These are phyloP conservation scores for Camponotus pennsylvanicus DNA, from an alignment of 1,140 invertebrate species.

Conservation along the genomic window DNA sequence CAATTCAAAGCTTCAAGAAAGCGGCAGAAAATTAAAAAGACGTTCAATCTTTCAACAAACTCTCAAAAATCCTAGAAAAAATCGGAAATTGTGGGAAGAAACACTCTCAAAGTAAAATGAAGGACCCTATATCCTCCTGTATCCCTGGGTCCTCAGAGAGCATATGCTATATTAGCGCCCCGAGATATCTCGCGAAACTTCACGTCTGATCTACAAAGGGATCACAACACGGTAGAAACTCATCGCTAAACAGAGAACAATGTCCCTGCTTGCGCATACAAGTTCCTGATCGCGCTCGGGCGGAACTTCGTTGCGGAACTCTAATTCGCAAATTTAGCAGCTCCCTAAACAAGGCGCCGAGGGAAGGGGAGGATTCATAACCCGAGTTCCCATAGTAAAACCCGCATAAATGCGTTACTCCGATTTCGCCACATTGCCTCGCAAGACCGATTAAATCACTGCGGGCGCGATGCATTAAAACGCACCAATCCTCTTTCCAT, in stretches of 20 bases:
- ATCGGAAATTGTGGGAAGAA: neutral
- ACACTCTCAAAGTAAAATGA: neutral
- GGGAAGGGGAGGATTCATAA: slow-evolving; percentile 29
- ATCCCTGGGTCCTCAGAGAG: slow-evolving; percentile 11
- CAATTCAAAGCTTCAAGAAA: neutral
- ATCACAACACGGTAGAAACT: slow-evolving; percentile 33
- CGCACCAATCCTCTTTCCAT: neutral
- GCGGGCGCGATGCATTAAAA: slow-evolving; percentile 50
- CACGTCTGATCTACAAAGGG: slow-evolving; percentile 53
- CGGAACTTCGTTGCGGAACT: slow-evolving; percentile 46
- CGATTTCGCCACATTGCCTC: slow-evolving; percentile 43
- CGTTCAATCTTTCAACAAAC: no score
- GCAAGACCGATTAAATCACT: slow-evolving; percentile 53
- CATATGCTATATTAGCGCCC: slow-evolving; percentile 42
- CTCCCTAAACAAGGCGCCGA: slow-evolving; percentile 14
- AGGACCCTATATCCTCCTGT: neutral
- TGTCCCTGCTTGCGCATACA: slow-evolving; percentile 17
- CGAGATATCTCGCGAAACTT: slow-evolving; percentile 43
- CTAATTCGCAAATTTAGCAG: slow-evolving; percentile 57
- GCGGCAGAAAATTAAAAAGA: no score
- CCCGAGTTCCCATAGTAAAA: neutral
- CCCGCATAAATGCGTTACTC: slow-evolving; percentile 51
- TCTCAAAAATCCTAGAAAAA: neutral
- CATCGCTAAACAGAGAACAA: slow-evolving; percentile 40
- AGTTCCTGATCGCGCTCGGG: slow-evolving; percentile 34